phyloP scores from a whole-genome alignment of 2,797 vertebrate species.

The Malurus leucopterus region DNA sequence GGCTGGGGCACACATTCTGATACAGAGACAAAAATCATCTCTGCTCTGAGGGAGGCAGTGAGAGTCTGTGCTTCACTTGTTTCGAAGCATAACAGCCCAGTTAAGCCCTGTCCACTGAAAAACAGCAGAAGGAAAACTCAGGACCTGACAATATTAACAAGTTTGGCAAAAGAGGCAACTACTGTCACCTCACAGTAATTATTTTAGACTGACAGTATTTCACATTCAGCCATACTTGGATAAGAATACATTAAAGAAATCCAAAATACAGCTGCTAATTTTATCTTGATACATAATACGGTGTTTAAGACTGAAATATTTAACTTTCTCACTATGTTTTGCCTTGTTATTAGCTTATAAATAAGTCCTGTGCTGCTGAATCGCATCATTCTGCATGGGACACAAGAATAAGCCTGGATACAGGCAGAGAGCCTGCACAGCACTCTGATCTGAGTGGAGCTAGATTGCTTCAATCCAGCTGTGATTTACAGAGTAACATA shows the following conservation, averaged over 20 bases:
- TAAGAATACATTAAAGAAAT: constrained; percentile 31
- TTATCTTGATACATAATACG: neutral
- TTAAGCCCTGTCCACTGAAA: neutral
- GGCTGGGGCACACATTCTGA: neutral
- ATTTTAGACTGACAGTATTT: neutral
- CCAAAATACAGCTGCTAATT: neutral
- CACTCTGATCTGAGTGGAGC: neutral
- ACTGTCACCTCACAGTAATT: constrained; percentile 11
- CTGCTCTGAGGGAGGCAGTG: neutral
- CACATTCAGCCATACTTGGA: constrained; percentile 13
- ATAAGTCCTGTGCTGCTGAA: neutral
- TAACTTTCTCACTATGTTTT: neutral
- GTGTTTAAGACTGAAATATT: constrained; percentile 35
- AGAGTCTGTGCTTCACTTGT: neutral
- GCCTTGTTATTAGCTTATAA: constrained; percentile 14
- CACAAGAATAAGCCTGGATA: neutral
- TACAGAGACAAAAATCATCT: neutral
- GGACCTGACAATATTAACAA: neutral
- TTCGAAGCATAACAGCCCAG: neutral
- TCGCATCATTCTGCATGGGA: neutral
- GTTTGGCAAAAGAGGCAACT: neutral
- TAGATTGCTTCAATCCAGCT: neutral
- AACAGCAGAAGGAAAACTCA: neutral
- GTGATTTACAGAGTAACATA: neutral
- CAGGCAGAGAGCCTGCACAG: neutral